A percentile compares a stretch with the other conserved stretches of the same genome.
Conservation (phyloP, 2,797 vertebrate genomes). For the Hydrolagus colliei region DNA sequence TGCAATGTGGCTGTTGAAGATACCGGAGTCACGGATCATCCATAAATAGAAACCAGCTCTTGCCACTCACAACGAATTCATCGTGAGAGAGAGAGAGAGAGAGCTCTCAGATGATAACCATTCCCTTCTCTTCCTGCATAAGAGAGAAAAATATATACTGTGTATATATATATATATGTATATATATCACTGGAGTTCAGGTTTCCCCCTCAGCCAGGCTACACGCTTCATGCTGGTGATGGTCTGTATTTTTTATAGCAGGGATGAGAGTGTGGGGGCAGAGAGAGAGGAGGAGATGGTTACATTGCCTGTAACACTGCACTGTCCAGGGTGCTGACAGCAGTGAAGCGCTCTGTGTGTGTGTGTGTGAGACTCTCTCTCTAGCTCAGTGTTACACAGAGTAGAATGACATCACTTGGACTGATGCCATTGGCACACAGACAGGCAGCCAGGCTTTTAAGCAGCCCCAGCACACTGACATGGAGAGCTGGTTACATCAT, state of each 20-base stretch:
- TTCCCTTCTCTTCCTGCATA: not conserved
- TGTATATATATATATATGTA: too few relatives aligned
- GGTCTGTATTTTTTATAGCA: not conserved
- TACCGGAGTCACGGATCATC: slow-evolving; percentile 4
- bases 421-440: too few relatives aligned
- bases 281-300: not conserved
- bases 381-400: not conserved
- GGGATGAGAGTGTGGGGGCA: not conserved
- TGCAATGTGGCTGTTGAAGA: slow-evolving; percentile 2
- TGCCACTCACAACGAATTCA: too few relatives aligned
- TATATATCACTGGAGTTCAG: not conserved
- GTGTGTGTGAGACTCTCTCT: not conserved
- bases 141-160: not conserved
- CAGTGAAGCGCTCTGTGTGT: slow-evolving; percentile 17
- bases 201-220: not conserved
- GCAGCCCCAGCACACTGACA: not conserved
- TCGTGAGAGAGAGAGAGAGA: too few relatives aligned
- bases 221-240: not conserved
- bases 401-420: slow-evolving; percentile 28
- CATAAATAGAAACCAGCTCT: slow-evolving; percentile 6
- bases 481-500: slow-evolving; percentile 25
- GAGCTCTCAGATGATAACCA: too few relatives aligned
- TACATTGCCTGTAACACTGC: not conserved
- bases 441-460: slow-evolving; percentile 10
- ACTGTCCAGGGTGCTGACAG: slow-evolving; percentile 28